These are phyloP conservation scores for Phortica okadai DNA, from an alignment of 2,888 invertebrate genomes.

Conservation along the genomic window DNA sequence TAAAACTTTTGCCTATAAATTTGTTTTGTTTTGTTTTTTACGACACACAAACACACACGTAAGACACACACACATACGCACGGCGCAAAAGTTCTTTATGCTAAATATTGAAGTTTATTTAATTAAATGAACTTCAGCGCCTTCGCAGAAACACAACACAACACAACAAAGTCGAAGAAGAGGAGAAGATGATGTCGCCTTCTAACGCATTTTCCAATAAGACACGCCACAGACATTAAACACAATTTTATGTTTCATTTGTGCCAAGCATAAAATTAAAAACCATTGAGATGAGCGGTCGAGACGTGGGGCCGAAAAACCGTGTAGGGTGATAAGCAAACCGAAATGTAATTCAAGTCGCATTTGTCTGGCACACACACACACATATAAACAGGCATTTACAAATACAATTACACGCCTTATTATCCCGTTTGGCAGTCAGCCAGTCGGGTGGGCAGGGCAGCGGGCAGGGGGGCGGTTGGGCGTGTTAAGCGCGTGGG, in stretches of 20 bases:
- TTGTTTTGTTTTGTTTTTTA: neutral
- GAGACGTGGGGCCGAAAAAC: neutral
- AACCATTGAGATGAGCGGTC: neutral
- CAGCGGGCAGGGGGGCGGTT: neutral
- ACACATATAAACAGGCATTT: neutral
- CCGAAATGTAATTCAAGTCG: neutral
- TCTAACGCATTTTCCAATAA: conserved; percentile 5
- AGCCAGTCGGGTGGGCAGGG: neutral
- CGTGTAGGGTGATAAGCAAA: neutral
- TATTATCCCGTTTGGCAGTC: conserved; percentile 18
- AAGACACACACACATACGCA: neutral
- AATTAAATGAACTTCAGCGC: conserved; percentile 23
- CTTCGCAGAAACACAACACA: neutral
- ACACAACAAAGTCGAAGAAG: neutral
- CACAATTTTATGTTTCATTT: conserved; percentile 30
- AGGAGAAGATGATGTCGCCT: neutral
- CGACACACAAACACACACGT: neutral
- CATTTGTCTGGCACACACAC: neutral
- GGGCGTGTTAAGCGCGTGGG: neutral
- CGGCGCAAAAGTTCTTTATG: neutral
- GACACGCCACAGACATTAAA: neutral
- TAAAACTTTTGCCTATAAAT: conserved; percentile 21
- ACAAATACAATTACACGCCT: conserved; percentile 34
- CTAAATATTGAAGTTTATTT: conserved; percentile 29
- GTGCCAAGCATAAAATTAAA: conserved; percentile 19